Base-by-base conservation (phyloP, 1,140 invertebrate genomes). In the Penaeus chinensis region DNA sequence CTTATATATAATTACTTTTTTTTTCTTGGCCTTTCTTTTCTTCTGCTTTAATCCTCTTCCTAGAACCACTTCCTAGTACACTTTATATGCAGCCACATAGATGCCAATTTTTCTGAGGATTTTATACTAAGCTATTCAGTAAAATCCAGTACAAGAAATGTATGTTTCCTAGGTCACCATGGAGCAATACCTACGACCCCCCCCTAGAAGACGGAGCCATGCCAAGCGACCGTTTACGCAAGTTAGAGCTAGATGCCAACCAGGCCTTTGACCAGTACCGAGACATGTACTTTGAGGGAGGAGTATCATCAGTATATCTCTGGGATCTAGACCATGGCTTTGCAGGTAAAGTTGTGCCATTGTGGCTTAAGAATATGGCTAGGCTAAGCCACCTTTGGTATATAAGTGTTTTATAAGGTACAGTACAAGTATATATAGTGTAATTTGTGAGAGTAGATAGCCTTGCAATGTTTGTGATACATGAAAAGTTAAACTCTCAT, bases 271-370 rank as follows among this genome's bases (percentile, higher is more conserved):
- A 99, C 93, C 97, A 99, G 92, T 99, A 99, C 92, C 95, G 98
- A 92, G 98, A 99, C 93, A 98, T 99, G 96, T 99, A 99, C 93
- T 99, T 99, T 93, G 99, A 99, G 93, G 99, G 99, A 84, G 99
- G 99, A 22, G 97, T 99, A 0, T 99, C 98, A 0, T 99, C 98
- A 18, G 99, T 99, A 0, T 99, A 99, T 93, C 94, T 99, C 74
- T 99, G 99, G 99, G 99, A 99, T 91, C 94, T 99, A 91, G 98
- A 99, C 92, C 97, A 99, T 93, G 98, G 98, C 7, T 99, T 99
- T 94, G 99, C 98, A 90, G 95, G 95, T 95, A 91, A 91, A 83
- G 27, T 24, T 69, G 82, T 27, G 37, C 87, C 61, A 10, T 32
- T 62, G 13, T 37, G 19, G 32, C 69, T 47, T 10, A 20, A 24